Percentiles rank a stretch among this genome's conserved stretches.
Conservation (phyloP, 2,797 vertebrate genomes). For the Meda fulgida region DNA sequence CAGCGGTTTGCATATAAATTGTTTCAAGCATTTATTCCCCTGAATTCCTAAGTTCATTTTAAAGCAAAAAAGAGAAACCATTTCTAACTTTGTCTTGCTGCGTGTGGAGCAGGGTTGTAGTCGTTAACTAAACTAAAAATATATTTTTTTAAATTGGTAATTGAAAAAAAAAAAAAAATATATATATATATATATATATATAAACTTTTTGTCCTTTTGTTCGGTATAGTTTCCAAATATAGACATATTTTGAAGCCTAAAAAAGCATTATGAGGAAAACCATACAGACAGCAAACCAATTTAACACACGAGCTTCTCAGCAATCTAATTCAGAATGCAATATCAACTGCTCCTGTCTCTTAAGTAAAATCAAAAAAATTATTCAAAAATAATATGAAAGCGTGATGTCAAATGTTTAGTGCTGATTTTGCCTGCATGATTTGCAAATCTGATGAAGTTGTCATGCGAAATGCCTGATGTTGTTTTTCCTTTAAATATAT, state of each 20-base stretch:
- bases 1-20: background rate
- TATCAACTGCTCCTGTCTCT: background rate
- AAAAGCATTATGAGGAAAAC: background rate
- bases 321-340: background rate
- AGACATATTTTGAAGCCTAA: too few species aligned
- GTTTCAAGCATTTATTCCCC: background rate
- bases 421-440: background rate
- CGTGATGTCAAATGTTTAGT: background rate
- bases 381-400: background rate
- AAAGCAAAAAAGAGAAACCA: background rate
- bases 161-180: too few species aligned
- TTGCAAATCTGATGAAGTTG: background rate
- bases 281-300: background rate
- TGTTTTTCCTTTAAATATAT: background rate
- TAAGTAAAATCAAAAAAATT: too few species aligned
- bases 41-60: background rate
- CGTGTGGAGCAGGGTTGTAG: background rate
- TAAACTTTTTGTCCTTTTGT: too few species aligned
- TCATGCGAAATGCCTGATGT: background rate
- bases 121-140: background rate
- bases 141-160: too few species aligned
- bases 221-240: too few species aligned
- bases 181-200: too few species aligned
- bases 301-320: background rate
- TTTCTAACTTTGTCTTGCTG: constrained; percentile 4